Conservation (phyloP, 2,797 vertebrate species). For the Octomys mimax region DNA sequence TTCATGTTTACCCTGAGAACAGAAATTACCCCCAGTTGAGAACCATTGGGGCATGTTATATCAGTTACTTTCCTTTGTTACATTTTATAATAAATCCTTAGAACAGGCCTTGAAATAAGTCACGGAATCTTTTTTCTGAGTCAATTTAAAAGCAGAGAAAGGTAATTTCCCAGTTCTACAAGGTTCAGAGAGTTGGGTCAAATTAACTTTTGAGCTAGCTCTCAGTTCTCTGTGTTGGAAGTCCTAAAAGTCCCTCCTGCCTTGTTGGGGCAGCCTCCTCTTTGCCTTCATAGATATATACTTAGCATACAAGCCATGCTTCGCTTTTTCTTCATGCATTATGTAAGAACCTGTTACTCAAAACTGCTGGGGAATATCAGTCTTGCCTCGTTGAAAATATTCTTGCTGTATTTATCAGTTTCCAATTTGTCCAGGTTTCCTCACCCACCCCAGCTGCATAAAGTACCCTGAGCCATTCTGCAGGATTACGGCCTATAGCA, state of each 20-base stretch:
- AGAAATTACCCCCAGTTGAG: not conserved
- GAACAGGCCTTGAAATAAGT: slow-evolving; percentile 61
- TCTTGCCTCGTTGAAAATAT: slow-evolving; percentile 25
- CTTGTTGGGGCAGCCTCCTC: not conserved
- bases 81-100: not conserved
- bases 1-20: not conserved
- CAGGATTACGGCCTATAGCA: not conserved
- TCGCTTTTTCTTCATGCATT: slow-evolving; percentile 9
- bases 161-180: slow-evolving; percentile 25
- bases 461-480: not conserved
- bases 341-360: not conserved
- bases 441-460: not conserved
- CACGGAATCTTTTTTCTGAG: not conserved
- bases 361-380: not conserved
- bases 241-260: not conserved
- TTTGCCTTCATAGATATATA: not conserved
- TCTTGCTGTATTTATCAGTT: slow-evolving; percentile 27
- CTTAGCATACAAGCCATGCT: not conserved
- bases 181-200: slow-evolving; percentile 12
- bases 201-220: not conserved
- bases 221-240: not conserved
- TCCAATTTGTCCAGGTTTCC: not conserved
- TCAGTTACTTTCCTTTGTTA: not conserved
- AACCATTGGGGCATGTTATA: not conserved
- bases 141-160: slow-evolving; percentile 38